These are phyloP conservation scores for Heterocephalus glaber DNA, from an alignment of 2,113 vertebrate genomes.

Conservation along the genomic window DNA sequence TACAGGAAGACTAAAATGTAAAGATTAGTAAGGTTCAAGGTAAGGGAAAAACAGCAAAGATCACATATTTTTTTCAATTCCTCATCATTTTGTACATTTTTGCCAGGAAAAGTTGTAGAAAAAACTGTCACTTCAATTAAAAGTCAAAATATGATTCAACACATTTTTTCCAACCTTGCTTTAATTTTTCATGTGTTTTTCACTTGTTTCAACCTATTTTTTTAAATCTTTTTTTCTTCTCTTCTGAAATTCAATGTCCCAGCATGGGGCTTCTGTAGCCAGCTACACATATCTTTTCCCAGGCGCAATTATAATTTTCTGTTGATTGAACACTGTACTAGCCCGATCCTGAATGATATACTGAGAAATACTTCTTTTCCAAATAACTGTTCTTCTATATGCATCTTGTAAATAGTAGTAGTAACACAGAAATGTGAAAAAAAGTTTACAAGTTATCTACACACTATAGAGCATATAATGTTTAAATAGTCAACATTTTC, in stretches of 20 bases:
- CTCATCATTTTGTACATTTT: not conserved
- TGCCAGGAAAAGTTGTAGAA: not conserved
- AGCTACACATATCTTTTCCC: not conserved
- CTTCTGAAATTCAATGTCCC: not conserved
- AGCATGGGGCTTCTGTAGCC: not conserved
- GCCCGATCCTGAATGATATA: not conserved
- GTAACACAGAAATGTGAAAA: not conserved
- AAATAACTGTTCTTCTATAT: not conserved
- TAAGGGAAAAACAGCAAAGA: not conserved
- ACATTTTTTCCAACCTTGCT: not conserved
- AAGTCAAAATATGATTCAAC: not conserved
- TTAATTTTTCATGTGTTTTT: not conserved
- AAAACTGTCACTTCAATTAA: not conserved
- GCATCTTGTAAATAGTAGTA: not conserved
- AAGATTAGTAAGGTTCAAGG: not conserved
- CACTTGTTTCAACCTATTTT: not conserved
- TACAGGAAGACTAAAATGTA: not conserved
- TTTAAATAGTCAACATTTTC: slow-evolving; percentile 25
- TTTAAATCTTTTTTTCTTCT: not conserved
- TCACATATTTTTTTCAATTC: not conserved
- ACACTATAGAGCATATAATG: not conserved
- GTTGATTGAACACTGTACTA: not conserved
- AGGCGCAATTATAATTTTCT: not conserved
- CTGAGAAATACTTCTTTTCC: not conserved
- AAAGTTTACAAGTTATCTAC: not conserved